Conservation (phyloP, 2,888 invertebrate species). For the Drosophila picticornis region DNA sequence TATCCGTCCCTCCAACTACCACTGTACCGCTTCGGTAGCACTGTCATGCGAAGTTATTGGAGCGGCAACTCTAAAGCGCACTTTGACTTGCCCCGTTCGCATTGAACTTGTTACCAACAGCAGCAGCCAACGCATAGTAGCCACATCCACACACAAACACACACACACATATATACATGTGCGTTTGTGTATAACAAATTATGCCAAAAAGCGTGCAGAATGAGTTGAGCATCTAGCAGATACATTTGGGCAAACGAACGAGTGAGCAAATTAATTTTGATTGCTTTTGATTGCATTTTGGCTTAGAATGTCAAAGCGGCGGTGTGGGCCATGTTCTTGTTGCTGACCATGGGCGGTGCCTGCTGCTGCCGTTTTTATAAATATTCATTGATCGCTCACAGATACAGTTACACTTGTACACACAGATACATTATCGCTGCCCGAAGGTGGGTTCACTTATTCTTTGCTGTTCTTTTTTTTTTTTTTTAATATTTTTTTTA, state of each 20-base stretch:
- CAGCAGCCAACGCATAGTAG: conserved; percentile 43
- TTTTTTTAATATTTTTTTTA: conserved; percentile 46
- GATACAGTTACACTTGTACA: conserved; percentile 22
- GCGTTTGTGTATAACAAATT: conserved; percentile 53
- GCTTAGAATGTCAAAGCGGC: conserved; percentile 36
- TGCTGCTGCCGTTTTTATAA: conserved; percentile 54
- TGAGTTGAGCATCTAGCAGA: conserved; percentile 69
- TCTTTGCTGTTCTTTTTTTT: conserved; percentile 25
- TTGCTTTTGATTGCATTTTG: conserved; percentile 68
- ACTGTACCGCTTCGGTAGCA: neutral
- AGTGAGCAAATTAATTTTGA: conserved; percentile 78
- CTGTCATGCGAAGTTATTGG: conserved; percentile 64
- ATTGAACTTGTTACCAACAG: conserved; percentile 68
- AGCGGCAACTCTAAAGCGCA: conserved; percentile 78
- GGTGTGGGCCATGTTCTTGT: conserved; percentile 72
- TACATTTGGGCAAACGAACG: conserved; percentile 63
- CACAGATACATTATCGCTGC: conserved; percentile 30
- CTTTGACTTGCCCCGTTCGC: conserved; percentile 69
- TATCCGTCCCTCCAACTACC: neutral
- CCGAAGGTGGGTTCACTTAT: conserved; percentile 54
- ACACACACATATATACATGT: neutral
- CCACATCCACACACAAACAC: conserved; percentile 17
- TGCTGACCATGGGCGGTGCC: conserved; percentile 76
- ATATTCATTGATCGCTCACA: conserved; percentile 70
- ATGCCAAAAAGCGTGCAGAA: conserved; percentile 54